phyloP scores from a whole-genome alignment of 2,113 vertebrate species.

The Eulacestoma nigropectus region DNA sequence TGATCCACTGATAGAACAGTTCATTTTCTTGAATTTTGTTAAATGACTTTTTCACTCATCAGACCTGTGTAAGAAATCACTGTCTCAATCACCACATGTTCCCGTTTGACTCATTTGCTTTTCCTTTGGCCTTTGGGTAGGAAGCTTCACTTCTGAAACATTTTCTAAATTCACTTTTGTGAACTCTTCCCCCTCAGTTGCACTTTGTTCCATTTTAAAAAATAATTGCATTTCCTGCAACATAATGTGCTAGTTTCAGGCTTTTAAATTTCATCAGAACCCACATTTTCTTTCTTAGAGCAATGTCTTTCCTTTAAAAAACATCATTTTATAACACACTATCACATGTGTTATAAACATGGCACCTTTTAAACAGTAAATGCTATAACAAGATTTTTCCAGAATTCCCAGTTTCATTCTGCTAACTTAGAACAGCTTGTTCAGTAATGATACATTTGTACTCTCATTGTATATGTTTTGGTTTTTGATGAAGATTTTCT shows the following conservation, averaged over 20 bases:
- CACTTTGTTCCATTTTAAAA: constrained; percentile 14
- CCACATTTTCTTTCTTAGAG: neutral
- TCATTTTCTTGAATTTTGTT: constrained; percentile 28
- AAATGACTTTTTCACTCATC: constrained; percentile 44
- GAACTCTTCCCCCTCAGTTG: constrained; percentile 3
- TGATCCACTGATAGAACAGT: constrained; percentile 43
- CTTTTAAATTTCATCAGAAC: neutral
- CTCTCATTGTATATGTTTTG: neutral
- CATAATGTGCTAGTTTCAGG: neutral
- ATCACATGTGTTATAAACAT: neutral
- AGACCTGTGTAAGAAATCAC: constrained; percentile 50
- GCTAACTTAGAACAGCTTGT: neutral
- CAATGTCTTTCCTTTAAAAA: neutral
- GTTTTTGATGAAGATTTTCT: neutral
- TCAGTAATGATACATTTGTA: neutral
- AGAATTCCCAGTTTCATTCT: neutral
- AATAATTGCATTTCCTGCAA: constrained; percentile 36
- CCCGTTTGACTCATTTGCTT: neutral
- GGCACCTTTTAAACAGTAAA: neutral
- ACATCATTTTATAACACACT: neutral
- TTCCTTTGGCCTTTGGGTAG: constrained; percentile 37
- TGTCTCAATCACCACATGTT: constrained; percentile 32
- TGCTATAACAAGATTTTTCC: neutral
- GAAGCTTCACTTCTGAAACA: constrained; percentile 33
- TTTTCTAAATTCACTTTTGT: constrained; percentile 46